Conservation (phyloP, 2,797 vertebrate genomes). For the Gallinago solitaria region DNA sequence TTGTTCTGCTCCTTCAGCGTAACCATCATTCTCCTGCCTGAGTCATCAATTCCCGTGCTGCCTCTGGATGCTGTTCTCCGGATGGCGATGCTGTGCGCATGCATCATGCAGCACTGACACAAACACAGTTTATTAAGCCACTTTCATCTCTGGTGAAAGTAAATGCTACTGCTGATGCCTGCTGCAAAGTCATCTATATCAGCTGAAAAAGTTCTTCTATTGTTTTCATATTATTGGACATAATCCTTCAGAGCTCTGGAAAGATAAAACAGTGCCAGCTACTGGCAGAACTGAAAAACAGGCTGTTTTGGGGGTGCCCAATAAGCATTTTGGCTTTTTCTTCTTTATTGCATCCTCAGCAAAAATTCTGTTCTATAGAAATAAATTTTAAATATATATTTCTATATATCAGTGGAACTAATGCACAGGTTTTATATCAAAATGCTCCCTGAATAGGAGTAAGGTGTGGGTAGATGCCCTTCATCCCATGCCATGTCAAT, state of each 20-base stretch:
- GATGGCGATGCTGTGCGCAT: background rate
- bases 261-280: conserved; percentile 15
- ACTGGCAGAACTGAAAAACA: background rate
- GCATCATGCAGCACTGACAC: conserved; percentile 9
- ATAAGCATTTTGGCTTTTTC: background rate
- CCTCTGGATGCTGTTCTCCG: background rate
- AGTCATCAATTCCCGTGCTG: background rate
- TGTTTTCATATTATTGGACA: background rate
- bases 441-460: background rate
- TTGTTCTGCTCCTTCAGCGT: background rate
- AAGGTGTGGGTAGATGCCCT: background rate
- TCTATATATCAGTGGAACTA: background rate
- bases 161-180: conserved; percentile 23
- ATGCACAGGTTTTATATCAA: background rate
- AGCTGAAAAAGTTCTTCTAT: conserved; percentile 1
- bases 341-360: background rate
- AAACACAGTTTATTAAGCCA: conserved; percentile 28
- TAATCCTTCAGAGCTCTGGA: background rate
- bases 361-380: background rate
- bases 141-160: conserved; percentile 2
- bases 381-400: background rate
- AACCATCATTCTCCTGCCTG: background rate
- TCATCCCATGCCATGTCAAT: background rate
- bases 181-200: conserved; percentile 17
- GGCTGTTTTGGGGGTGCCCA: background rate